phyloP scores from a whole-genome alignment of 2,797 vertebrate genomes.

The Passerculus sandwichensis region DNA sequence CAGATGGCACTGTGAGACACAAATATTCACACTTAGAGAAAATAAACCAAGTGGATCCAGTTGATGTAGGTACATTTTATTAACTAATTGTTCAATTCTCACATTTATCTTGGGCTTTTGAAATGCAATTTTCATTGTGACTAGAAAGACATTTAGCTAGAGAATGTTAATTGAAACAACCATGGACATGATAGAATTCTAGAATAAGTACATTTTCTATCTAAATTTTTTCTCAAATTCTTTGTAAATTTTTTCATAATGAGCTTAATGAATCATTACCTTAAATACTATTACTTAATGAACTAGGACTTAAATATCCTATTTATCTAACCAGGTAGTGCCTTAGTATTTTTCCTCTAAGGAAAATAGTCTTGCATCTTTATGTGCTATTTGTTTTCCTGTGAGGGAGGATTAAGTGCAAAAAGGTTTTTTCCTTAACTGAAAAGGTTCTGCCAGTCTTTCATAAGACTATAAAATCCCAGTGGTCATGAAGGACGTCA shows the following conservation, averaged over 20 bases:
- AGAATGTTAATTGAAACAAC: neutral
- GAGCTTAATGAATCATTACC: neutral
- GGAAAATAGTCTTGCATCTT: neutral
- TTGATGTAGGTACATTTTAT: neutral
- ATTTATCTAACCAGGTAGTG: neutral
- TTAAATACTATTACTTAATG: neutral
- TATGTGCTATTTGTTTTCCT: neutral
- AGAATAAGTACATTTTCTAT: neutral
- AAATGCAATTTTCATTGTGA: neutral
- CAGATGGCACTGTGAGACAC: slow-evolving; percentile 41
- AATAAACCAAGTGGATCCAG: neutral
- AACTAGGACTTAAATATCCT: neutral
- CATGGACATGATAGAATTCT: rapidly evolving
- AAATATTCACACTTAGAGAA: neutral
- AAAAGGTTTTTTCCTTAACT: neutral
- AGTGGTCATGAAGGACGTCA: neutral
- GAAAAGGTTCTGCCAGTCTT: neutral
- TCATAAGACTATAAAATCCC: neutral
- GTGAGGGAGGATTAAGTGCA: neutral
- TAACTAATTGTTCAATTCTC: no score
- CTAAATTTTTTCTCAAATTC: neutral
- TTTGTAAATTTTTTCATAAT: neutral
- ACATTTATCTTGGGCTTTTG: no score
- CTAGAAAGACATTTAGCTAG: neutral
- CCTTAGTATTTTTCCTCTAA: neutral